Conservation (phyloP, 2,888 invertebrate species). For the Pandemis heparana region DNA sequence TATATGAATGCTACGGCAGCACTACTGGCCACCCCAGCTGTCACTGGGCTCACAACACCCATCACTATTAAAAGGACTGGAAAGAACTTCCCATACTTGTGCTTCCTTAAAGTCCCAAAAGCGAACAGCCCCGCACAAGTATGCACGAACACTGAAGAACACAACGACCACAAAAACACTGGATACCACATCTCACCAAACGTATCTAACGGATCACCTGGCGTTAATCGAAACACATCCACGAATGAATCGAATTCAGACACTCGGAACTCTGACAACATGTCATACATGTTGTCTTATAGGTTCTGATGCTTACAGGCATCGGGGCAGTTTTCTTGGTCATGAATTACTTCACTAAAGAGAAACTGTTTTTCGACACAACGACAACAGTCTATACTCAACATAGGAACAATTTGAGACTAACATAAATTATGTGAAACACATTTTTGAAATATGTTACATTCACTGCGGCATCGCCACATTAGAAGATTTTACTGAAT, state of each 20-base stretch:
- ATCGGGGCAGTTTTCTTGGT: constrained; percentile 73
- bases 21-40: constrained; percentile 95
- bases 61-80: constrained; percentile 94
- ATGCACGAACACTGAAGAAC: constrained; percentile 97
- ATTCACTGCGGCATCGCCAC: background rate
- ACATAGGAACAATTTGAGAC: constrained; percentile 15
- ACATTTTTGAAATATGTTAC: background rate
- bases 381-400: constrained; percentile 23
- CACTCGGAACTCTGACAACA: constrained; percentile 84
- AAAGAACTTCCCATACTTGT: constrained; percentile 97
- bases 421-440: constrained; percentile 8
- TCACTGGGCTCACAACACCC: constrained; percentile 95
- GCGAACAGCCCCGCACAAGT: constrained; percentile 96
- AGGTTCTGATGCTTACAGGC: constrained; percentile 70
- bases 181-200: constrained; percentile 99
- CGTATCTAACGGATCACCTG: constrained; percentile 88
- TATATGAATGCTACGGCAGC: constrained; percentile 98
- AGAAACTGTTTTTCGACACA: constrained; percentile 34
- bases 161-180: constrained; percentile 97
- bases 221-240: constrained; percentile 88
- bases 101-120: constrained; percentile 96
- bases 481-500: constrained; percentile 4
- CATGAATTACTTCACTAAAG: constrained; percentile 49
- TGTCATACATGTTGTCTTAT: constrained; percentile 84
- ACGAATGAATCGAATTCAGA: constrained; percentile 89